Conservation (phyloP, 2,797 vertebrate species). For the Phaenicophaeus curvirostris region DNA sequence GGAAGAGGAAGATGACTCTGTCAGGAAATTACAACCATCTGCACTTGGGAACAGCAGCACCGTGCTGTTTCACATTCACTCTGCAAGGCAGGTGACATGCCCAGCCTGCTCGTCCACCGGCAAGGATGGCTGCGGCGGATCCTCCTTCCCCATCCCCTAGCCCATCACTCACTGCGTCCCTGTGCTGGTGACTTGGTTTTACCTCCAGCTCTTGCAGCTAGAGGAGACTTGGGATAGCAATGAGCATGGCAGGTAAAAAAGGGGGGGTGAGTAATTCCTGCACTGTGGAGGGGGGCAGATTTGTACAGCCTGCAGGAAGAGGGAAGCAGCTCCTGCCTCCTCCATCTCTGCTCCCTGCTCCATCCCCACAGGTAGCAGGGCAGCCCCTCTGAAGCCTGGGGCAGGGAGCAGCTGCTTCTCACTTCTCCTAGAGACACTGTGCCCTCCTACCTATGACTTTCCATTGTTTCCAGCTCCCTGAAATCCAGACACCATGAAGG, state of each 20-base stretch:
- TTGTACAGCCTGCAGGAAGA: accelerated
- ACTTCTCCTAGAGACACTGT: neutral
- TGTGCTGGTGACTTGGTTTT: neutral
- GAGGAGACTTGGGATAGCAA: neutral
- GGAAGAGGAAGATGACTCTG: neutral
- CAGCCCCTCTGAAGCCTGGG: neutral
- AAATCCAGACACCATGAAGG: neutral
- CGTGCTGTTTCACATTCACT: accelerated
- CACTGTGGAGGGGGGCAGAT: accelerated
- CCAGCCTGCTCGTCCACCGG: neutral
- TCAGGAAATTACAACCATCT: slow-evolving; percentile 14
- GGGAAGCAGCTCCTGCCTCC: neutral
- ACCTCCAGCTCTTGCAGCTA: neutral
- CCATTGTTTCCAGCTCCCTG: neutral
- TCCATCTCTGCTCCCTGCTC: neutral
- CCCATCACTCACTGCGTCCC: neutral
- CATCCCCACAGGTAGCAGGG: no score
- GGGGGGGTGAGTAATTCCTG: neutral
- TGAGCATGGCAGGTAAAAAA: neutral
- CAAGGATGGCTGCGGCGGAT: no score
- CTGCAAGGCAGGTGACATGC: neutral
- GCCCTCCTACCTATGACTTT: neutral
- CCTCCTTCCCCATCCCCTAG: neutral
- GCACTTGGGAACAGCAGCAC: neutral
- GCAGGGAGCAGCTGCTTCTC: neutral